A percentile compares a stretch with the other conserved stretches of the same genome.
Evolutionary conservation across 2,888 invertebrate genomes (phyloP).

Genomic region (Drosophila austrosaltans): DNA sequence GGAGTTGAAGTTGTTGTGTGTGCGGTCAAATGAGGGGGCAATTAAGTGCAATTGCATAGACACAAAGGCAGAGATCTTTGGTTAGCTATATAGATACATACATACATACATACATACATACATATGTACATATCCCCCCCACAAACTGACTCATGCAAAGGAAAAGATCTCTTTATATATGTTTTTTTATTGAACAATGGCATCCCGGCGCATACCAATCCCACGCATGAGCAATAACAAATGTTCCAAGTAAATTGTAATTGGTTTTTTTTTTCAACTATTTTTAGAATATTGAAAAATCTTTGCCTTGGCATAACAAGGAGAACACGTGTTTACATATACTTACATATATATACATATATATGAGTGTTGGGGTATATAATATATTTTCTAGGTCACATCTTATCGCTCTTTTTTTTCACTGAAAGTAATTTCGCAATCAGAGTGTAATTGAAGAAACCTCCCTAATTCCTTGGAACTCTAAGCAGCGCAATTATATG

Average conservation of each 20-base stretch:
- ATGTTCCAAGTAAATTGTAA: constrained; percentile 12
- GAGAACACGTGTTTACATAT: not conserved
- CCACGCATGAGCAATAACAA: constrained; percentile 55
- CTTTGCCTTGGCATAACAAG: not conserved
- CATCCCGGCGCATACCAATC: constrained; percentile 56
- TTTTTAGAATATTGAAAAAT: constrained; percentile 9
- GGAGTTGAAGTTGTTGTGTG: constrained; percentile 33
- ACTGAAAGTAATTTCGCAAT: constrained; percentile 11
- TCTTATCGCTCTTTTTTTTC: not conserved
- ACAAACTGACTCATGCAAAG: constrained; percentile 59
- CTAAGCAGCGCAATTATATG: not conserved
- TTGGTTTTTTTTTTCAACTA: constrained; percentile 13
- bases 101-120: not conserved
- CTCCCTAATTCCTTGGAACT: not conserved
- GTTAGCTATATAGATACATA: constrained; percentile 1
- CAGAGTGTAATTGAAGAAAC: constrained; percentile 1
- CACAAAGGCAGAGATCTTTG: constrained; percentile 1
- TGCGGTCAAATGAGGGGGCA: constrained; percentile 47
- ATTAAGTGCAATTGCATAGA: constrained; percentile 53
- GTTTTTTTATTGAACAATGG: no score
- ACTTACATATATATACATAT: not conserved
- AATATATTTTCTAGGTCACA: constrained; percentile 8
- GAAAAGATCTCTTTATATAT: constrained; percentile 33
- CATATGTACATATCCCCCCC: constrained; percentile 34
- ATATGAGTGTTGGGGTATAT: not conserved